phyloP scores from a whole-genome alignment of 2,888 invertebrate genomes.

The Polylopha cassiicola region DNA sequence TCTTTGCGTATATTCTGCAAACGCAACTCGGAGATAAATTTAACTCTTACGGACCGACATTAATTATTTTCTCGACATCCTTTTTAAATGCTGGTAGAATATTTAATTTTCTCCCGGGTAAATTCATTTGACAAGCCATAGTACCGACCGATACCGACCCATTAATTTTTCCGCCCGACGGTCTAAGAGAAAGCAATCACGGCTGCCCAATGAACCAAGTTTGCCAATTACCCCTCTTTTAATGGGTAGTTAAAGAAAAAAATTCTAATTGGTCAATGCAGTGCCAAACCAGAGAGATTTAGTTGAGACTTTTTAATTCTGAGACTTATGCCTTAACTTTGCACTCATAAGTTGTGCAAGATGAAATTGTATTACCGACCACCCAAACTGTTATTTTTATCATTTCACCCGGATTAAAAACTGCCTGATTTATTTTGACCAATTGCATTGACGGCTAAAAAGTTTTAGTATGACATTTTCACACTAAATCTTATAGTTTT shows the following conservation, averaged over 20 bases:
- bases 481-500: too few relatives aligned
- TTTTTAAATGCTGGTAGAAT: neutral
- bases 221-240: slow-evolving; percentile 64
- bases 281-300: slow-evolving; percentile 40
- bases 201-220: slow-evolving; percentile 62
- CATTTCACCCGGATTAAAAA: too few relatives aligned
- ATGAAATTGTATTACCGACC: too few relatives aligned
- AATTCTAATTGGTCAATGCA: slow-evolving; percentile 52
- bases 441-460: too few relatives aligned
- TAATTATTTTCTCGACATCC: too few relatives aligned
- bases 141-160: slow-evolving; percentile 42
- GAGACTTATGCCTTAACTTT: too few relatives aligned
- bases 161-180: slow-evolving; percentile 54
- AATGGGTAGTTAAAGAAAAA: slow-evolving; percentile 59
- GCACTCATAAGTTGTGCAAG: too few relatives aligned
- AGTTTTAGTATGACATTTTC: too few relatives aligned
- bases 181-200: slow-evolving; percentile 58
- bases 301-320: too few relatives aligned
- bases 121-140: slow-evolving; percentile 42
- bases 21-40: neutral
- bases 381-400: too few relatives aligned
- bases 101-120: slow-evolving; percentile 23
- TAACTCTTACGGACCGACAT: neutral
- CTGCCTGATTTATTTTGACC: too few relatives aligned
- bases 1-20: slow-evolving; percentile 1